phyloP scores from a whole-genome alignment of 2,888 invertebrate genomes.

The Dendrolimus pini region DNA sequence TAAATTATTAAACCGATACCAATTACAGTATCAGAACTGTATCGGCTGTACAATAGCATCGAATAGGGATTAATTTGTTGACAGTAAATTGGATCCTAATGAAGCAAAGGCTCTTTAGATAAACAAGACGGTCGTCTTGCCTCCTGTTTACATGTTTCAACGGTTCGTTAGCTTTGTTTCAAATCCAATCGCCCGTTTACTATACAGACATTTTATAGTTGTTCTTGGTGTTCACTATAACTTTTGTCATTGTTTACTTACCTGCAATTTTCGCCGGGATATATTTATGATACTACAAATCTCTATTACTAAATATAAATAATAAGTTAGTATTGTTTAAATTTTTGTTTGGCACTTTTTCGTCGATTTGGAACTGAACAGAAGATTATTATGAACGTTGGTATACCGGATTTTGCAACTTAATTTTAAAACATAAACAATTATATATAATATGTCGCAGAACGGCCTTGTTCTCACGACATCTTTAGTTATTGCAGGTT shows the following conservation, averaged over 20 bases:
- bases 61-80: slow-evolving; percentile 71
- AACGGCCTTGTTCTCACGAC: no score
- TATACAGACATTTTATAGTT: slow-evolving; percentile 18
- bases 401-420: no score
- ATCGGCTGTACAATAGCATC: slow-evolving; percentile 33
- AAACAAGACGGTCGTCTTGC: slow-evolving; percentile 74
- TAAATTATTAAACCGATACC: no score
- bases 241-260: neutral
- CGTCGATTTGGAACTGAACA: no score
- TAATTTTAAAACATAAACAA: no score
- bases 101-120: slow-evolving; percentile 75
- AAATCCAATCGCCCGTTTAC: slow-evolving; percentile 54
- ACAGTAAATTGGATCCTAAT: slow-evolving; percentile 76
- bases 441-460: no score
- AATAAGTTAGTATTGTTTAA: no score
- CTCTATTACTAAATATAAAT: no score
- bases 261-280: neutral
- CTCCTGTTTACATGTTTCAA: slow-evolving; percentile 71
- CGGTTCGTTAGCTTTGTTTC: slow-evolving; percentile 77
- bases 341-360: no score
- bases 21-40: neutral
- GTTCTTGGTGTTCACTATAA: slow-evolving; percentile 10
- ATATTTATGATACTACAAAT: no score
- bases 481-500: no score
- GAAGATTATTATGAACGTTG: no score